phyloP scores from a whole-genome alignment of 2,888 invertebrate species.

The Stomorhina lunata region DNA sequence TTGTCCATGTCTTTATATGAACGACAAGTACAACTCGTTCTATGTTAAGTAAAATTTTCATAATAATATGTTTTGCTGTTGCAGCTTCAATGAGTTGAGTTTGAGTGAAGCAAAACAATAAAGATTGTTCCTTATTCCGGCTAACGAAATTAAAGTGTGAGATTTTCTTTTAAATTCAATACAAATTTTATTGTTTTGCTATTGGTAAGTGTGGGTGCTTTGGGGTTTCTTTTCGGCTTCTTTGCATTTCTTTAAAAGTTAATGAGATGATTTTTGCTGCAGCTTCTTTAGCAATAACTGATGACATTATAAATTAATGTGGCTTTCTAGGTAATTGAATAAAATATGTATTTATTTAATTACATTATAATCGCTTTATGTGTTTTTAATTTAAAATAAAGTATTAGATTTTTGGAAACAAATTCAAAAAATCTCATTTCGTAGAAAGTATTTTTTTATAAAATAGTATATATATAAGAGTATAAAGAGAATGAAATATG shows the following conservation, averaged over 20 bases:
- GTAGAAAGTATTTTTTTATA: background rate
- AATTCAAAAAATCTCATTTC: too few species aligned
- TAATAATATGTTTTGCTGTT: constrained; percentile 12
- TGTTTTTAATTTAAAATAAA: background rate
- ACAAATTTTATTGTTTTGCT: background rate
- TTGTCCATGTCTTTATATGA: too few species aligned
- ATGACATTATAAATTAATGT: background rate
- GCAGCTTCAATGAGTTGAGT: background rate
- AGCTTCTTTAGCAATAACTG: background rate
- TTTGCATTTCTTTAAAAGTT: background rate
- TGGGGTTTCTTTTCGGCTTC: background rate
- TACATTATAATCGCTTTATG: background rate
- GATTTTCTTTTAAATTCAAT: constrained; percentile 11
- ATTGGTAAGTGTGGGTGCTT: constrained; percentile 9
- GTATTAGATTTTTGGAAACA: too few species aligned
- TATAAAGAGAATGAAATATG: too few species aligned
- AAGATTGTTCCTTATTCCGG: background rate
- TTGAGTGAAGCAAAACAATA: background rate
- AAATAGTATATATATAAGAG: too few species aligned
- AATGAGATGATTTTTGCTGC: background rate
- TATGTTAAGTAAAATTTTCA: background rate
- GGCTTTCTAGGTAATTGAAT: background rate
- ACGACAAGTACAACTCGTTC: background rate
- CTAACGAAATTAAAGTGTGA: background rate
- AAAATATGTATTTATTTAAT: background rate